phyloP scores from a whole-genome alignment of 2,113 vertebrate genomes.

The Epinephelus lanceolatus region DNA sequence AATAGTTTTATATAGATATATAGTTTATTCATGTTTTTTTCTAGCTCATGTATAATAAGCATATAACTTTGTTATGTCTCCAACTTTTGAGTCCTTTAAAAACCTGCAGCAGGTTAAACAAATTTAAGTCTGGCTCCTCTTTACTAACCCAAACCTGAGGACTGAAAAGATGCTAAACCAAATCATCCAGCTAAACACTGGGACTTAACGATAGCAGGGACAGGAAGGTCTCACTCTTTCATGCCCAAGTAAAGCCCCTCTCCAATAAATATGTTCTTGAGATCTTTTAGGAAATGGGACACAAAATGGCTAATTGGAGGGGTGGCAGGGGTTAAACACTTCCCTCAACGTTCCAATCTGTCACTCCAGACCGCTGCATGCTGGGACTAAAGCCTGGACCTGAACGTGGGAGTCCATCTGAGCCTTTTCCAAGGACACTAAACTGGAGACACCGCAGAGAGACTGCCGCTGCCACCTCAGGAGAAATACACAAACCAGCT shows the following conservation, averaged over 20 bases:
- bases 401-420: constrained; percentile 46
- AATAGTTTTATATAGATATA: too few relatives aligned
- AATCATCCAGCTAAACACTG: background rate
- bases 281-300: constrained; percentile 69
- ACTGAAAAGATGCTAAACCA: background rate
- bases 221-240: constrained; percentile 6
- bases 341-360: constrained; percentile 78
- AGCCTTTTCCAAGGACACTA: constrained; percentile 59
- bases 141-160: background rate
- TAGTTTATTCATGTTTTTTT: too few relatives aligned
- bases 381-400: constrained; percentile 48
- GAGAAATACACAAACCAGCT: constrained; percentile 81
- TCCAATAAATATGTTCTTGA: constrained; percentile 60
- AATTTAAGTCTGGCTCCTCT: background rate
- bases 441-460: constrained; percentile 52
- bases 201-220: background rate
- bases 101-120: constrained; percentile 51
- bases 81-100: constrained; percentile 56
- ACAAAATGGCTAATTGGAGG: constrained; percentile 72
- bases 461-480: constrained; percentile 42
- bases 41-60: too few relatives aligned
- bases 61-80: too few relatives aligned
- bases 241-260: constrained; percentile 37
- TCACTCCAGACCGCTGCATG: constrained; percentile 71
- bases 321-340: constrained; percentile 78